Evolutionary conservation across 2,888 invertebrate species (phyloP).

Genomic region (Tinea pellionella): DNA sequence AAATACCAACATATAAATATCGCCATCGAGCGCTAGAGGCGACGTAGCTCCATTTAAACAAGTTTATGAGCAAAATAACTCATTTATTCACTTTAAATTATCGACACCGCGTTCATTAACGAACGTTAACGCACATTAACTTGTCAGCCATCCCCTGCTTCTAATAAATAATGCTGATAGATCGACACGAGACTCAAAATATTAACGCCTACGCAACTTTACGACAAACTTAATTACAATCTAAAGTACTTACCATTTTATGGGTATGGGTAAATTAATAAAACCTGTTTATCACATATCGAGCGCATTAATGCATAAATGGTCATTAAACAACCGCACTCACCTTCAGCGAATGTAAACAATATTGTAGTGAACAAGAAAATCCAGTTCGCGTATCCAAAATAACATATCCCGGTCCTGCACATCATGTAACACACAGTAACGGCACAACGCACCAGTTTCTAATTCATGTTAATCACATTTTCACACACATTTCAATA

Average conservation of each 20-base stretch:
- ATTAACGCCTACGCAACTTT: constrained; percentile 2
- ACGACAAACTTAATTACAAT: neutral
- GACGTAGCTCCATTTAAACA: neutral
- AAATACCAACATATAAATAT: too few species aligned
- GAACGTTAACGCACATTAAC: neutral
- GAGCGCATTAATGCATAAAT: neutral
- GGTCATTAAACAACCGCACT: constrained; percentile 23
- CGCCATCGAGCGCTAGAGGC: too few species aligned
- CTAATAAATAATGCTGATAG: neutral
- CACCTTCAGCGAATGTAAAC: constrained; percentile 68
- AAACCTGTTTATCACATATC: neutral
- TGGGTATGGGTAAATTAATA: too few species aligned
- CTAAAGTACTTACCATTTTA: neutral
- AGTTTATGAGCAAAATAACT: neutral
- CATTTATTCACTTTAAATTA: neutral
- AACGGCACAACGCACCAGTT: constrained; percentile 46
- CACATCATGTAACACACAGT: constrained; percentile 52
- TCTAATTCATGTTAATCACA: constrained; percentile 67
- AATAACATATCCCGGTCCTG: constrained; percentile 59
- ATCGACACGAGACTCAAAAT: neutral
- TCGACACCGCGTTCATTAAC: neutral
- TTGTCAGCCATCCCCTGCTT: neutral
- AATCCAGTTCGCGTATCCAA: constrained; percentile 56
- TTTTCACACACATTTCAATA: constrained; percentile 56
- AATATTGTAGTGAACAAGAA: constrained; percentile 58